Conservation (phyloP, 2,797 vertebrate species). For the Parotocinclus haroldoi region DNA sequence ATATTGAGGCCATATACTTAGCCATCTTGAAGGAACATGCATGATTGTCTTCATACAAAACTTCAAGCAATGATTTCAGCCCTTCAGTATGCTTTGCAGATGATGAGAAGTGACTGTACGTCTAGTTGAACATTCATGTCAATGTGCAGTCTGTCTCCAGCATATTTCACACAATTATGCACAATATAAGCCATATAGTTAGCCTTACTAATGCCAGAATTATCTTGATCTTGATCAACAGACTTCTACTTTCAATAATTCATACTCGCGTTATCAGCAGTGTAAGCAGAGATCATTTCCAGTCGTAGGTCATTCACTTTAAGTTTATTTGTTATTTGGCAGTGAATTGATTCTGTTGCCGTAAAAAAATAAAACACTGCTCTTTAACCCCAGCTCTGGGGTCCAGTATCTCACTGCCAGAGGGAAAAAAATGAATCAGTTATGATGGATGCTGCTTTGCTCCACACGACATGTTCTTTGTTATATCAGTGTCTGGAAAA, state of each 20-base stretch:
- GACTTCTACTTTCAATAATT: conserved; percentile 14
- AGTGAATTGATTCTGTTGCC: background rate
- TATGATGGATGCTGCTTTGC: conserved; percentile 22
- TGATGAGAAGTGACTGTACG: conserved; percentile 22
- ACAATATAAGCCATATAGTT: conserved; percentile 29
- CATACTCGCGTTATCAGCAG: conserved; percentile 6
- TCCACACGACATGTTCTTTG: conserved; percentile 22
- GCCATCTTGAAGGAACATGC: conserved; percentile 26
- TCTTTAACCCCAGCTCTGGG: conserved; percentile 1
- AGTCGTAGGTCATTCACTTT: conserved; percentile 3
- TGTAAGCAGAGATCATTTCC: conserved; percentile 5
- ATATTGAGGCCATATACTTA: conserved; percentile 28
- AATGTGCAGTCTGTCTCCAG: conserved; percentile 24
- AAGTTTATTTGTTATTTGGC: background rate
- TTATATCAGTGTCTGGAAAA: conserved; percentile 16
- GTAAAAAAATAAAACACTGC: conserved; percentile 4
- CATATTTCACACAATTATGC: conserved; percentile 24
- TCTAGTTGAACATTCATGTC: conserved; percentile 21
- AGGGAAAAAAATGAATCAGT: conserved; percentile 19
- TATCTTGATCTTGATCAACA: conserved; percentile 20
- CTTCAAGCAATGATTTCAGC: conserved; percentile 24
- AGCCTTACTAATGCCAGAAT: conserved; percentile 14
- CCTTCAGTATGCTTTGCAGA: conserved; percentile 11
- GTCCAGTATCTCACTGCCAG: conserved; percentile 21
- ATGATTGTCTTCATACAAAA: conserved; percentile 27